Percentiles rank a stretch among this genome's conserved stretches.
These are phyloP conservation scores for Trissolcus basalis DNA, from an alignment of 1,140 invertebrate genomes.

Conservation along the genomic window DNA sequence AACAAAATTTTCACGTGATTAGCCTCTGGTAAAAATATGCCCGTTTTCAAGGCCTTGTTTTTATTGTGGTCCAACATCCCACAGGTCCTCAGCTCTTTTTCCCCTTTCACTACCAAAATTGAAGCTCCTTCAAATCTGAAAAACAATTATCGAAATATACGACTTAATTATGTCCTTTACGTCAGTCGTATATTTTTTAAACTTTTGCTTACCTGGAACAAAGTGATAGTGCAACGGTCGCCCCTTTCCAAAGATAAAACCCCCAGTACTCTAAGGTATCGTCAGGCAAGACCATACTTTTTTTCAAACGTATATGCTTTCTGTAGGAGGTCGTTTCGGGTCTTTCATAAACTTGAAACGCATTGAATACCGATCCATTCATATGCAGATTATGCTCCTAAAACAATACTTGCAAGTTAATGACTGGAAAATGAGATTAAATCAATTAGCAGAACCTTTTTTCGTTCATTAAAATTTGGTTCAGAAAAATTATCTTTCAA, in stretches of 20 bases:
- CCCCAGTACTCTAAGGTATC: constrained; percentile 93
- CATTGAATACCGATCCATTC: constrained; percentile 85
- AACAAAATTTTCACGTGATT: constrained; percentile 83
- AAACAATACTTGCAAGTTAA: constrained; percentile 1
- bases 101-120: constrained; percentile 86
- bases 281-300: constrained; percentile 88
- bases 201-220: constrained; percentile 82
- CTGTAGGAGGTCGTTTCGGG: constrained; percentile 82
- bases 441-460: not conserved
- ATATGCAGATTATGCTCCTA: constrained; percentile 85
- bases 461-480: too few relatives aligned
- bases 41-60: constrained; percentile 77
- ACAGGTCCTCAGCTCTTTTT: constrained; percentile 84
- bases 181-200: not conserved
- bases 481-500: too few relatives aligned
- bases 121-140: constrained; percentile 82
- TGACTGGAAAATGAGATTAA: not conserved
- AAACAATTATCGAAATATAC: too few relatives aligned
- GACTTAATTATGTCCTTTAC: too few relatives aligned
- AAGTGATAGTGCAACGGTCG: constrained; percentile 84
- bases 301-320: constrained; percentile 86
- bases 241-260: constrained; percentile 87
- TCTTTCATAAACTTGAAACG: constrained; percentile 84
- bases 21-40: constrained; percentile 75
- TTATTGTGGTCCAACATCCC: constrained; percentile 83